Percentiles rank a stretch among this genome's conserved stretches.
These are phyloP conservation scores for Asobara japonica DNA, from an alignment of 1,140 invertebrate species.

Conservation along the genomic window DNA sequence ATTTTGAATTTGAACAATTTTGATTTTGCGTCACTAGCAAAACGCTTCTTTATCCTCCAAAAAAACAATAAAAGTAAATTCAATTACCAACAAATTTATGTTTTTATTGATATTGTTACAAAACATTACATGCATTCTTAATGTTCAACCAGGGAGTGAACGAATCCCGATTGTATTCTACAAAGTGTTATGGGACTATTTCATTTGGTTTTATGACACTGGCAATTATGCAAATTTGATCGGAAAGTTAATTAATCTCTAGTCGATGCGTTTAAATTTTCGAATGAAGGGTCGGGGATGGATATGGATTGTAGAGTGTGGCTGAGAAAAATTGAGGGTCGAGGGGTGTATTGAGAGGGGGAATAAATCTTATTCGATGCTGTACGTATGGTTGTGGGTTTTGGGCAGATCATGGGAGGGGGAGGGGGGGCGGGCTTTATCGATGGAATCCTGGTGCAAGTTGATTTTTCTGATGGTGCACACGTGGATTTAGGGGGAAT, in stretches of 20 bases:
- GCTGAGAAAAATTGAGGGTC: conserved; percentile 7
- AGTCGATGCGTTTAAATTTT: neutral
- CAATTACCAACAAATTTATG: too few species aligned
- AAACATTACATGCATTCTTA: too few species aligned
- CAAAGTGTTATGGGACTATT: conserved; percentile 19
- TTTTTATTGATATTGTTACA: too few species aligned
- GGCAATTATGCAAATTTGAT: conserved; percentile 30
- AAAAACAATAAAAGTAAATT: too few species aligned
- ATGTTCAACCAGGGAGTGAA: too few species aligned
- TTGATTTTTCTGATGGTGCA: conserved; percentile 4
- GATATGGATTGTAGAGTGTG: neutral
- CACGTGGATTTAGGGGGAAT: neutral
- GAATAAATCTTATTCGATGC: conserved; percentile 21
- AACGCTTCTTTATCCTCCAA: too few species aligned
- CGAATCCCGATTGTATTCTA: conserved; percentile 22
- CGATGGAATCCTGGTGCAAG: neutral
- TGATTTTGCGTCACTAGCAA: too few species aligned
- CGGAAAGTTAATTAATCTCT: conserved; percentile 28
- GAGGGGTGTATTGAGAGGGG: neutral
- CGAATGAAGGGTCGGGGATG: neutral
- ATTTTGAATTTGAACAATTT: too few species aligned
- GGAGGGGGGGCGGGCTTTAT: neutral
- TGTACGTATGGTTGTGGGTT: neutral
- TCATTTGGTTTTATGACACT: conserved; percentile 18
- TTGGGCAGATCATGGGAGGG: neutral